phyloP scores from a whole-genome alignment of 1,140 invertebrate genomes.

The Lethocerus indicus region DNA sequence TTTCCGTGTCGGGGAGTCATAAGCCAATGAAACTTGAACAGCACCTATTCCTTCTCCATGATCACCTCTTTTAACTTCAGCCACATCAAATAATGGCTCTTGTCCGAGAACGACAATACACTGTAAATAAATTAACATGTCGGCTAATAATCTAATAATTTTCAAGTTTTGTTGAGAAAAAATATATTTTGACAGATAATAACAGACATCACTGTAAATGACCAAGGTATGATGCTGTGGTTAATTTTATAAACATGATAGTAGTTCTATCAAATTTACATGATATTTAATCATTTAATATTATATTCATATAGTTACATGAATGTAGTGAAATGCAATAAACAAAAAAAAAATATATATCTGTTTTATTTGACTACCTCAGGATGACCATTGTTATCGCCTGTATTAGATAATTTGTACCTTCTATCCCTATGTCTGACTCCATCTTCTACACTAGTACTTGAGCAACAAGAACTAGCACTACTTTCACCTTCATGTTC shows the following conservation, averaged over 20 bases:
- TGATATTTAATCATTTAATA: too few species aligned
- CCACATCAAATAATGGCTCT: slow-evolving; percentile 27
- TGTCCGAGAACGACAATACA: slow-evolving; percentile 19
- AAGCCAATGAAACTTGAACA: slow-evolving; percentile 72
- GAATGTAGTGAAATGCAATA: too few species aligned
- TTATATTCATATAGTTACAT: too few species aligned
- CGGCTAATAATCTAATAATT: not conserved
- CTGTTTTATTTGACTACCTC: too few species aligned
- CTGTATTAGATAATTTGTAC: too few species aligned
- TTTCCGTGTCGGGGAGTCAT: slow-evolving; percentile 71
- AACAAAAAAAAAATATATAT: too few species aligned
- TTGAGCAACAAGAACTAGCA: slow-evolving; percentile 23
- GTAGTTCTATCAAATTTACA: too few species aligned
- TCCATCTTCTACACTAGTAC: slow-evolving; percentile 23
- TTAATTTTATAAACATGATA: too few species aligned
- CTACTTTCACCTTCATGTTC: slow-evolving; percentile 17
- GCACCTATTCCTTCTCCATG: slow-evolving; percentile 31
- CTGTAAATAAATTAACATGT: slow-evolving; percentile 8
- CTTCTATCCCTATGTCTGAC: slow-evolving; percentile 18
- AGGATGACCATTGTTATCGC: too few species aligned
- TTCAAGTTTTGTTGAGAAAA: not conserved
- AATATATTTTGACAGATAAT: not conserved
- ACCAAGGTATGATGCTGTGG: too few species aligned
- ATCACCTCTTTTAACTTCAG: slow-evolving; percentile 19
- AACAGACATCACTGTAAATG: not conserved